phyloP scores from a whole-genome alignment of 1,140 invertebrate genomes.

The Eumeta japonica region DNA sequence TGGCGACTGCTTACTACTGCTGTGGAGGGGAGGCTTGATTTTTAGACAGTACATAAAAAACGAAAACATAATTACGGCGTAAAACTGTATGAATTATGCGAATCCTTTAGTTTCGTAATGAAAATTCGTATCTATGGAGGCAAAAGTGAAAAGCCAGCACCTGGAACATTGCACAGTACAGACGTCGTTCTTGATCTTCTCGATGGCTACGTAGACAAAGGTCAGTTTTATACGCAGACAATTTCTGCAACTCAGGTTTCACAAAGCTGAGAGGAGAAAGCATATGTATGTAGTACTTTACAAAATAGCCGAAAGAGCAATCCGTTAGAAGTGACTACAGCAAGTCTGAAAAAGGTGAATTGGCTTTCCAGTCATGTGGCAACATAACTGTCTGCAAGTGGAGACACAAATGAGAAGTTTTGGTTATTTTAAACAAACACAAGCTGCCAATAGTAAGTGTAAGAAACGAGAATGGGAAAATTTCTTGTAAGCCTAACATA shows the following conservation, averaged over 20 bases:
- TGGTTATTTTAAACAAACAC: no score
- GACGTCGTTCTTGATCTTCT: neutral
- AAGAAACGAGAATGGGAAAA: no score
- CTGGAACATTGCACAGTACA: neutral
- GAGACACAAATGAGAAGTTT: no score
- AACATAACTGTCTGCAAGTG: no score
- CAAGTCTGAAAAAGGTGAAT: no score
- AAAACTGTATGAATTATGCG: conserved; percentile 1
- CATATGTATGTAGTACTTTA: conserved; percentile 2
- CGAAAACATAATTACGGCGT: conserved; percentile 2
- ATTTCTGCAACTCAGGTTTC: neutral
- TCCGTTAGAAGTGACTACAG: no score
- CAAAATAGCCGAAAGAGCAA: no score
- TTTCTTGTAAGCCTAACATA: no score
- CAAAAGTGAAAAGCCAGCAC: conserved; percentile 2
- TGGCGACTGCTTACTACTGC: no score
- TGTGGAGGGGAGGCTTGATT: no score
- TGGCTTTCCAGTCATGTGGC: no score
- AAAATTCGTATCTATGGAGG: conserved; percentile 2
- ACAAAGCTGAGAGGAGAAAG: neutral
- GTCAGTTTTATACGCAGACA: conserved; percentile 2
- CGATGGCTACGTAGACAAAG: neutral
- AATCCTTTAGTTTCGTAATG: neutral
- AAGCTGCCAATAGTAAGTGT: no score
- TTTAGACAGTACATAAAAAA: conserved; percentile 5